Evolutionary conservation across 2,797 vertebrate genomes (phyloP).

Genomic region (Pangasius sanitwongsei): DNA sequence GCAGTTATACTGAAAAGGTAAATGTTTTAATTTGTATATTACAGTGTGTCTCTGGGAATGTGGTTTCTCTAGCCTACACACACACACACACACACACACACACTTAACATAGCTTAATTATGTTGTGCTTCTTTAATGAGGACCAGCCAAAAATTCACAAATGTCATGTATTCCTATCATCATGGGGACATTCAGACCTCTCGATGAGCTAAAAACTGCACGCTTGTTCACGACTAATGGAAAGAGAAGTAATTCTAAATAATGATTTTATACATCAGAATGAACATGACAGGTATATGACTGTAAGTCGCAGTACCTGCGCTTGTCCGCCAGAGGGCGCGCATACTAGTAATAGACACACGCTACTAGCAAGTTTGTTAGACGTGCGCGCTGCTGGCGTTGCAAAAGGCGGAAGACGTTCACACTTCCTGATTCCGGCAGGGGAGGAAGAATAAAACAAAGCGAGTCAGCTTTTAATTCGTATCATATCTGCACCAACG

Average conservation of each 20-base stretch:
- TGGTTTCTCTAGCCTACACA: not conserved
- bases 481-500: not conserved
- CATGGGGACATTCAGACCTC: not conserved
- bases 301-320: not conserved
- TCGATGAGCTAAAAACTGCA: not conserved
- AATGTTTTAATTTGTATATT: not conserved
- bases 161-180: not conserved
- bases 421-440: not conserved
- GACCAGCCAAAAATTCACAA: not conserved
- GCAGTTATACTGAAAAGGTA: not conserved
- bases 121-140: not conserved
- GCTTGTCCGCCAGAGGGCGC: slow-evolving; percentile 9
- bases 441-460: not conserved
- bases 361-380: slow-evolving; percentile 48
- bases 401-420: slow-evolving; percentile 50
- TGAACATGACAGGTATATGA: not conserved
- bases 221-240: not conserved
- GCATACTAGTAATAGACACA: not conserved
- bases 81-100: not conserved
- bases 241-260: not conserved
- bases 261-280: not conserved
- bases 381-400: slow-evolving; percentile 49
- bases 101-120: not conserved
- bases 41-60: not conserved
- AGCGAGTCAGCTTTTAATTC: not conserved